Base-by-base conservation (phyloP, 2,113 vertebrate genomes). In the Bubo scandiacus region DNA sequence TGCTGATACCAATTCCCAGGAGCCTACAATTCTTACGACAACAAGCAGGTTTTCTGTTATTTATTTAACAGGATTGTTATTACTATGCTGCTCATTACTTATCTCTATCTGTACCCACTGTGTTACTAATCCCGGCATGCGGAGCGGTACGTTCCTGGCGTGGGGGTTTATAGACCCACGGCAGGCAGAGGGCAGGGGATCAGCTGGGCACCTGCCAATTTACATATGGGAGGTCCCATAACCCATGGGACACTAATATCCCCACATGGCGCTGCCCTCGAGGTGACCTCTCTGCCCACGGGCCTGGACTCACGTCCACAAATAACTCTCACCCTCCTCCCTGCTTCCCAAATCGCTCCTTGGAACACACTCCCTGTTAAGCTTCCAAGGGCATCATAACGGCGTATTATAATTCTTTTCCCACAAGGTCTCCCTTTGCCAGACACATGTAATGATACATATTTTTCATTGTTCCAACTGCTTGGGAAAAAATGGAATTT, bases 391-490 rank as follows among this genome's bases (percentile, higher is more conserved):
- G 74, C 36, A 30, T 43, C 89, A 90, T 49, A 93, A 87, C 36
- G 45, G 77, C 73, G 22, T 14, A 40, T 74, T 90, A 62, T 95
- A 84, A 93, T 94, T 97, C 88, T 91, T 93, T 92, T 95, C 72
- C 88, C 86, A 92, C 71, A 51, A 96, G 73, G 58, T 70, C 74
- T 90, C 54, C 75, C 54, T 87, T 94, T 79, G 55, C 75, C 77
- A 63, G 55, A 38, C 61, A 86, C 49, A 65, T 49, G 72, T 88
- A 94, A 90, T 94, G 96, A 93, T 54, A 92, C 68, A 87, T 66
- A 54, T 30, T 94, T 85, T 91, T 91, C 82, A 90, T 21, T 66
- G 78, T 57, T 29, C 34, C 78, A 63, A 75, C 63, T 88, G 42
- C 59, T 63, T n/a, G 16, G 45, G 62, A 30, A 55, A 55, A 54